Percentiles rank a stretch among this genome's conserved stretches.
Evolutionary conservation across 2,113 vertebrate genomes (phyloP).

Genomic region (Pterocles orientalis): DNA sequence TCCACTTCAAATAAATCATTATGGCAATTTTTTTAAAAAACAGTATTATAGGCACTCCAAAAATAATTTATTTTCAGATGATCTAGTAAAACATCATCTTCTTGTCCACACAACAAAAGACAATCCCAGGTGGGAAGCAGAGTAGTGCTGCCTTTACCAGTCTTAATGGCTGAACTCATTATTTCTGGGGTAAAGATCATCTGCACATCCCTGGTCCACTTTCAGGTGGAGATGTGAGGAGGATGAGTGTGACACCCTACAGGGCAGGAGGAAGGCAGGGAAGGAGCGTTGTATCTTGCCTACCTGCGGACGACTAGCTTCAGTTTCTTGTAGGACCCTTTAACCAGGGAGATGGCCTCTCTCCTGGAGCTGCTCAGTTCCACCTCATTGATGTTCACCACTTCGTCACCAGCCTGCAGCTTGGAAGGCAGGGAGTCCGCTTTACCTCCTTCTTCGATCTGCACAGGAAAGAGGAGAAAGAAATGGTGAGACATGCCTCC

Average conservation of each 20-base stretch:
- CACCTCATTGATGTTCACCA: constrained; percentile 89
- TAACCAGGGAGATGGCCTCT: constrained; percentile 91
- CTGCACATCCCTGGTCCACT: neutral
- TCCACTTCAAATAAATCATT: neutral
- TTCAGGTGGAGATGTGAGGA: neutral
- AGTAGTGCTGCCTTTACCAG: neutral
- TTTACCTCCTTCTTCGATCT: constrained; percentile 91
- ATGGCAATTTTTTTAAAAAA: neutral
- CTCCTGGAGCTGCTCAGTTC: constrained; percentile 87
- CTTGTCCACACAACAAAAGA: neutral
- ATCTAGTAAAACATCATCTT: neutral
- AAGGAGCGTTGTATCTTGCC: neutral
- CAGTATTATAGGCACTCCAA: neutral
- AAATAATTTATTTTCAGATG: neutral
- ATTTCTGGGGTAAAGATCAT: neutral
- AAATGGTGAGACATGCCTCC: neutral
- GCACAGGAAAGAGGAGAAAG: constrained; percentile 20
- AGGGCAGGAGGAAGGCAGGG: neutral
- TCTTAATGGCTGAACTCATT: neutral
- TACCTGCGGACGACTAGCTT: constrained; percentile 90
- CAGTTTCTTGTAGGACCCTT: constrained; percentile 90
- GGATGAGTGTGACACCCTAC: neutral
- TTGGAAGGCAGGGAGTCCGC: constrained; percentile 77
- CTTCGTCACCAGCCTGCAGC: constrained; percentile 86
- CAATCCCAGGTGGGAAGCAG: neutral